Conservation (phyloP, 2,113 vertebrate genomes). For the Chlorocebus sabaeus region DNA sequence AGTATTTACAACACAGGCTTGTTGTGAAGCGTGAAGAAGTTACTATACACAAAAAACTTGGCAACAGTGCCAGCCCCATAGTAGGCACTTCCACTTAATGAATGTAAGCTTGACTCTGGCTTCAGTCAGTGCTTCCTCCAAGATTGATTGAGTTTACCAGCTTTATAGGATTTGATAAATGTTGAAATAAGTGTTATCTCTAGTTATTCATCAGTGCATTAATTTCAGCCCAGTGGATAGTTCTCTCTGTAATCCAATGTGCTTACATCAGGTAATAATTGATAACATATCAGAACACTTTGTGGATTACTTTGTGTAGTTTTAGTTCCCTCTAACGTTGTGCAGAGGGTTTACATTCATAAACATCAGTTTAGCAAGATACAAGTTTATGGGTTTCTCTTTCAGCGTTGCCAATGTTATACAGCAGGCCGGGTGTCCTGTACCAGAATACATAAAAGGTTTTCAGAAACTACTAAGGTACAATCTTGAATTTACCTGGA, state of each 20-base stretch:
- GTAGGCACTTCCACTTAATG: background rate
- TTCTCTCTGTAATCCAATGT: background rate
- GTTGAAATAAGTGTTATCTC: background rate
- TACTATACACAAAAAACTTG: background rate
- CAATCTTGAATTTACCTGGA: constrained; percentile 4
- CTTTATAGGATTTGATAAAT: background rate
- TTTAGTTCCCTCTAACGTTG: background rate
- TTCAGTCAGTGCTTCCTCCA: background rate
- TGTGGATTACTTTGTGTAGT: background rate
- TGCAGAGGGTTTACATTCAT: background rate
- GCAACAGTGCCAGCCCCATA: background rate
- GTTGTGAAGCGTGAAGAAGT: background rate
- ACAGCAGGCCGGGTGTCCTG: constrained; percentile 94
- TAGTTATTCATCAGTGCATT: background rate
- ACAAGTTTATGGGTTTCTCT: constrained; percentile 44
- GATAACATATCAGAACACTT: background rate
- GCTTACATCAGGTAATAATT: background rate
- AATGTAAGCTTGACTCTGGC: background rate
- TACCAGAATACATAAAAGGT: constrained; percentile 95
- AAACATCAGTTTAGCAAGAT: background rate
- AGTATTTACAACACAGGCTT: background rate
- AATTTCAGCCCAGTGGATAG: background rate
- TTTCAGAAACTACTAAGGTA: constrained; percentile 93
- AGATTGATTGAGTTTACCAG: background rate
- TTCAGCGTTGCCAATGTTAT: constrained; percentile 94